Evolutionary conservation across 2,113 vertebrate species (phyloP).

Genomic region (Poecile atricapillus): DNA sequence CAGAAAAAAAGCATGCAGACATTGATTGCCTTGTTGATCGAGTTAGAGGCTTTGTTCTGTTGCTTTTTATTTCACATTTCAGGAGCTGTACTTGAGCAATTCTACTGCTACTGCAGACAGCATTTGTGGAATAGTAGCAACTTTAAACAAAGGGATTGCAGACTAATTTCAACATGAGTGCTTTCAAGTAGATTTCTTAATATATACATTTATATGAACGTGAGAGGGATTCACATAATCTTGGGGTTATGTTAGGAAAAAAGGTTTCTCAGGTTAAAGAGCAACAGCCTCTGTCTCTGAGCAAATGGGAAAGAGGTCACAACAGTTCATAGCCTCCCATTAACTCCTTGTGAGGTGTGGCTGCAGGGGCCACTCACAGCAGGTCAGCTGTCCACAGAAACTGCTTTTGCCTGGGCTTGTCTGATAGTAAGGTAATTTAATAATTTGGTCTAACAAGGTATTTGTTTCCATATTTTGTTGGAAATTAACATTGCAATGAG

Average conservation of each 20-base stretch:
- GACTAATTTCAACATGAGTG: not conserved
- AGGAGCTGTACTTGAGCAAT: not conserved
- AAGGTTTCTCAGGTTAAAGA: not conserved
- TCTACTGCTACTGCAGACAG: not conserved
- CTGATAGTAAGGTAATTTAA: not conserved
- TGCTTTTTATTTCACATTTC: not conserved
- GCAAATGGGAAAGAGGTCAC: not conserved
- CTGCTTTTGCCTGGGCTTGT: not conserved
- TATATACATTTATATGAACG: not conserved
- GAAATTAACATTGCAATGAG: not conserved
- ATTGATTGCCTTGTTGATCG: not conserved
- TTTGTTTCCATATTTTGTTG: not conserved
- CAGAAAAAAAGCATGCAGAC: not conserved
- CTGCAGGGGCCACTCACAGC: not conserved
- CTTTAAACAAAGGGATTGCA: not conserved
- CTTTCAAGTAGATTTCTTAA: slow-evolving; percentile 19
- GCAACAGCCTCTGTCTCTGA: not conserved
- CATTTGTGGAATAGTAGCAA: not conserved
- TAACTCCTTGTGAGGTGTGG: not conserved
- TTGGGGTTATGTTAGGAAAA: not conserved
- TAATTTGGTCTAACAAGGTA: not conserved
- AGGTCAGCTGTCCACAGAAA: not conserved
- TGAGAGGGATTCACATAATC: not conserved
- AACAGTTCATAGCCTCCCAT: not conserved
- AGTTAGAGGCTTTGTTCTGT: not conserved